Percentiles rank a stretch among this genome's conserved stretches.
These are phyloP conservation scores for Stenodema calcarata DNA, from an alignment of 2,888 invertebrate species.

Conservation along the genomic window DNA sequence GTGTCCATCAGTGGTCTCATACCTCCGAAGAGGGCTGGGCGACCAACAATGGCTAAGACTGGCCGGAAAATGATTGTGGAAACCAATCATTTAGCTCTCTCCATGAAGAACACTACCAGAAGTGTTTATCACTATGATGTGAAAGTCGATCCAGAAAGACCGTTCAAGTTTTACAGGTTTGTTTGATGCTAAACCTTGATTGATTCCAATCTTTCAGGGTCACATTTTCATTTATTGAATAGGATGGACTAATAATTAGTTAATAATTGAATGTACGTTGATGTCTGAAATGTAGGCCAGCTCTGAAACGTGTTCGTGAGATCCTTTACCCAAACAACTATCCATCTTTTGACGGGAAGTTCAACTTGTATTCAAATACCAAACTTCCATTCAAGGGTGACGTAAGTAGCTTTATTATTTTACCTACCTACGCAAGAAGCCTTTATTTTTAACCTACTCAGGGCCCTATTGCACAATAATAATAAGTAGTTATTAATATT, in stretches of 20 bases:
- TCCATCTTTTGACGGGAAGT: slow-evolving; percentile 78
- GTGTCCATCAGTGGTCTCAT: background rate
- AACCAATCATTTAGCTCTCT: slow-evolving; percentile 72
- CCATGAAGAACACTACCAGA: slow-evolving; percentile 63
- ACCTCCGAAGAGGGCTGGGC: slow-evolving; percentile 6
- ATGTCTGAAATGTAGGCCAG: slow-evolving; percentile 55
- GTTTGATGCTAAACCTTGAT: background rate
- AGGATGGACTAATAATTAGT: no score
- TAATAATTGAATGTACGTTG: background rate
- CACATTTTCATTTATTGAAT: no score
- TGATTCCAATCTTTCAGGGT: background rate
- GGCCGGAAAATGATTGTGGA: slow-evolving; percentile 63
- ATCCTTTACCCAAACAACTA: slow-evolving; percentile 62
- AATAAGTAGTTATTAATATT: no score
- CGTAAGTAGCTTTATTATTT: slow-evolving; percentile 43
- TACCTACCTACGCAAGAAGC: background rate
- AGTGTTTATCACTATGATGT: slow-evolving; percentile 81
- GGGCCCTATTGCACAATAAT: no score
- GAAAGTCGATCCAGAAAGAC: slow-evolving; percentile 71
- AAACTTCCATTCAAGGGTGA: slow-evolving; percentile 63
- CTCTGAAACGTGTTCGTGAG: slow-evolving; percentile 59
- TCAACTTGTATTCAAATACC: slow-evolving; percentile 69
- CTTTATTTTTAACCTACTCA: no score
- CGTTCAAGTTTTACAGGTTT: slow-evolving; percentile 65
- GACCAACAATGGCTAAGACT: background rate